Evolutionary conservation across 2,888 invertebrate species (phyloP).

Genomic region (Hedychridium roseum): DNA sequence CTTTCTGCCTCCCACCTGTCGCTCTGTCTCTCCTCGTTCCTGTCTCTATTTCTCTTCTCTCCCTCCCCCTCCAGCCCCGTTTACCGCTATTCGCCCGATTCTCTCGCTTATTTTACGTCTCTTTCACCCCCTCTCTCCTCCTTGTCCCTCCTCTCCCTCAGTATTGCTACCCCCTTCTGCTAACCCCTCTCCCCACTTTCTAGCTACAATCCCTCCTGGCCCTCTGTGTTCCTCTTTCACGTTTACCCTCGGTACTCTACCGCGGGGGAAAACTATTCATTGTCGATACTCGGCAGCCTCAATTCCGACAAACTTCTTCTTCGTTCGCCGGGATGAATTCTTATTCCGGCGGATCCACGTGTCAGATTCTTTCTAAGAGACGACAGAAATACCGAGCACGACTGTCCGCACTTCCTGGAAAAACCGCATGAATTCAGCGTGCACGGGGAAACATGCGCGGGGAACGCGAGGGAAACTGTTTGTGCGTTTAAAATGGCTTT

Average conservation of each 20-base stretch:
- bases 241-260: slow-evolving; percentile 27
- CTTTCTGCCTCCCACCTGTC: slow-evolving; percentile 16
- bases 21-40: slow-evolving; percentile 25
- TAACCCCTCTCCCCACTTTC: slow-evolving; percentile 11
- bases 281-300: slow-evolving; percentile 31
- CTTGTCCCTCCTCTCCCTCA: background rate
- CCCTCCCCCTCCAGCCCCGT: slow-evolving; percentile 10
- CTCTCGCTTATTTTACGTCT: too few species aligned
- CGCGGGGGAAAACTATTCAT: slow-evolving; percentile 44
- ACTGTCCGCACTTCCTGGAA: too few species aligned
- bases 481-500: too few species aligned
- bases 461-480: too few species aligned
- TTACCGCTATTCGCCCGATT: slow-evolving; percentile 2
- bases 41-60: slow-evolving; percentile 24
- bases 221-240: slow-evolving; percentile 12
- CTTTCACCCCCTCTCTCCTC: slow-evolving; percentile 1
- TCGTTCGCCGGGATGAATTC: slow-evolving; percentile 35
- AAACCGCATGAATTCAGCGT: too few species aligned
- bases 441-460: too few species aligned
- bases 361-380: too few species aligned
- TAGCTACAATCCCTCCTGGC: slow-evolving; percentile 11
- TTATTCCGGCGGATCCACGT: slow-evolving; percentile 17
- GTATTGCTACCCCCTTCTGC: slow-evolving; percentile 9
- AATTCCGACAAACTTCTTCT: slow-evolving; percentile 3
- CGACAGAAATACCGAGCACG: too few species aligned